Percentiles rank a stretch among this genome's conserved stretches.
These are phyloP conservation scores for Barnardius zonarius DNA, from an alignment of 2,113 vertebrate genomes.

Conservation along the genomic window DNA sequence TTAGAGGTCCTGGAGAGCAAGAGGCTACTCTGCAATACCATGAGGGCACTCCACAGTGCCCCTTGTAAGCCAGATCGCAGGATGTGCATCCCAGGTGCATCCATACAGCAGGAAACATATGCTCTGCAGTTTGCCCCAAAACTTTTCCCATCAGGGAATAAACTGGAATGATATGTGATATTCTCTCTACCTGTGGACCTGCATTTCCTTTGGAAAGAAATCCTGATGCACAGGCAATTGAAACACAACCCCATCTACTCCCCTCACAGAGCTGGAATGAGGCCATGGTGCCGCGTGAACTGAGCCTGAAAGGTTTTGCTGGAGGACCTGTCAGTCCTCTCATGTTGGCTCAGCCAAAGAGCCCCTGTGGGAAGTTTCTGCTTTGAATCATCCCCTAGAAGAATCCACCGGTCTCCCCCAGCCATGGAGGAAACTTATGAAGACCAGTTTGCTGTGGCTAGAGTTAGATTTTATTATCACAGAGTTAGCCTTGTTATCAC, in stretches of 20 bases:
- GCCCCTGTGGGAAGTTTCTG: neutral
- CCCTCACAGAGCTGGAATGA: neutral
- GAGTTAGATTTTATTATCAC: neutral
- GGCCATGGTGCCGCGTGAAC: neutral
- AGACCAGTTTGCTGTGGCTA: neutral
- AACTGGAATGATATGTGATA: neutral
- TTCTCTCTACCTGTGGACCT: neutral
- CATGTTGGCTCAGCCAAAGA: neutral
- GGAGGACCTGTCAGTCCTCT: neutral
- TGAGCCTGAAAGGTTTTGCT: neutral
- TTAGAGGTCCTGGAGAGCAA: neutral
- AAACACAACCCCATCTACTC: neutral
- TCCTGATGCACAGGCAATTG: neutral
- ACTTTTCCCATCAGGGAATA: neutral
- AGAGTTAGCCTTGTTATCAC: neutral
- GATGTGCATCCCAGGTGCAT: neutral
- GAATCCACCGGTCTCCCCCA: neutral
- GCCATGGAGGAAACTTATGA: neutral
- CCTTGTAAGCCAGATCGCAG: neutral
- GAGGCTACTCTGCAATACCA: neutral
- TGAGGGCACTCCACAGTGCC: accelerated
- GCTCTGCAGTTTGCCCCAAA: neutral
- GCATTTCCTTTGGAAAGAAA: slow-evolving; percentile 1
- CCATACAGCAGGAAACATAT: neutral
- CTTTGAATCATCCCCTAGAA: neutral